phyloP scores from a whole-genome alignment of 35 echinoderm and acorn worm species.

The Ophioderma brevispina region DNA sequence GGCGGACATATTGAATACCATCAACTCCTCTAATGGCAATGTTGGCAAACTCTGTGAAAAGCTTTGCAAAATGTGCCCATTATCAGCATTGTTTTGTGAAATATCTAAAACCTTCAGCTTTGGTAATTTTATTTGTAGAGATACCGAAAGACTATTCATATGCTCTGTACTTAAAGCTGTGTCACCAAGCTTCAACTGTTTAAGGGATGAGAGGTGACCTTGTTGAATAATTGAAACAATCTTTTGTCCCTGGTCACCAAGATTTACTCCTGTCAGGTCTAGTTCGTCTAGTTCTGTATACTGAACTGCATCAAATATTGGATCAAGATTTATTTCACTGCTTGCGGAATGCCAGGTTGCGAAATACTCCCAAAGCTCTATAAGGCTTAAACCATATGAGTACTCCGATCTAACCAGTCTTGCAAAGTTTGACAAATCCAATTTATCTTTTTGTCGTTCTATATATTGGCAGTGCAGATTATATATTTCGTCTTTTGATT shows the following conservation, averaged over 20 bases:
- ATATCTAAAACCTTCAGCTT: not conserved
- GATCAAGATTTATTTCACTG: not conserved
- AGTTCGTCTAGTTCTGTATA: not conserved
- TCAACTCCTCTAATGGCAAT: not conserved
- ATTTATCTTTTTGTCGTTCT: not conserved
- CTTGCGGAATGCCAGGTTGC: not conserved
- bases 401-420: not conserved
- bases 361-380: not conserved
- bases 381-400: not conserved
- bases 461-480: not conserved
- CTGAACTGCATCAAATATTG: not conserved
- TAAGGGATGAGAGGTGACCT: not conserved
- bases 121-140: not conserved
- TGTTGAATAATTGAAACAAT: not conserved
- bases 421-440: not conserved
- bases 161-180: not conserved
- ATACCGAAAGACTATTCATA: not conserved
- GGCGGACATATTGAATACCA: not conserved
- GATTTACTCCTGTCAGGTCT: not conserved
- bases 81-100: not conserved
- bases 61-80: not conserved
- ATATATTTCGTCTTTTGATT: not conserved
- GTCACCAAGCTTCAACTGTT: not conserved
- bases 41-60: not conserved
- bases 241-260: not conserved